Conservation (phyloP, 1,140 invertebrate genomes). For the Danaus plexippus region DNA sequence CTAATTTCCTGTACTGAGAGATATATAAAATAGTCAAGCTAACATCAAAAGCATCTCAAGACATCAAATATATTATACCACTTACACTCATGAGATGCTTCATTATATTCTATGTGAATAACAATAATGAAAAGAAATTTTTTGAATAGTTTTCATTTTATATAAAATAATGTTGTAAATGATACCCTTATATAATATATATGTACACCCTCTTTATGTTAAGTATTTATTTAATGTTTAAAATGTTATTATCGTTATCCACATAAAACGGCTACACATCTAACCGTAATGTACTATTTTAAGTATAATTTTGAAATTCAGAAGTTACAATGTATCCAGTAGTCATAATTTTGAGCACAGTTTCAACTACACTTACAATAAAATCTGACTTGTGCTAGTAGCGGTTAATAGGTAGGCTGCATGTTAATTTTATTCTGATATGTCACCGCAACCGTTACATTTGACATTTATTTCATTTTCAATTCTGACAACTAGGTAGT, state of each 20-base stretch:
- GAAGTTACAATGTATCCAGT: too few species aligned
- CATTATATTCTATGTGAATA: conserved; percentile 3
- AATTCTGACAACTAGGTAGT: conserved; percentile 1
- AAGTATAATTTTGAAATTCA: too few species aligned
- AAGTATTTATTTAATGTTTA: conserved; percentile 8
- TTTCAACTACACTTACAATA: conserved; percentile 5
- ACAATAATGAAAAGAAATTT: conserved; percentile 5
- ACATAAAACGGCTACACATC: conserved; percentile 12
- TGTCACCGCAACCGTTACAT: conserved; percentile 22
- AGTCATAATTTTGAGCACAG: conserved; percentile 6
- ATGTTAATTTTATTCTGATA: conserved; percentile 33
- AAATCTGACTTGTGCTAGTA: conserved; percentile 16
- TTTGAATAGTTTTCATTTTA: too few species aligned
- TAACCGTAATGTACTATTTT: conserved; percentile 7
- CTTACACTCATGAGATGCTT: conserved; percentile 4
- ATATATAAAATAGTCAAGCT: conserved; percentile 56
- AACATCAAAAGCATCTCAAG: conserved; percentile 22
- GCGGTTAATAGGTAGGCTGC: conserved; percentile 10
- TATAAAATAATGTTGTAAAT: too few species aligned
- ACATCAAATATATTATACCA: conserved; percentile 2
- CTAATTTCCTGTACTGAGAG: conserved; percentile 70
- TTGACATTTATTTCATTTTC: not conserved
- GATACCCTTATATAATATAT: conserved; percentile 13
- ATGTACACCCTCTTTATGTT: conserved; percentile 15
- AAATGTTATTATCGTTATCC: conserved; percentile 12